phyloP scores from a whole-genome alignment of 2,888 invertebrate genomes.

The Ephialtes manifestator region DNA sequence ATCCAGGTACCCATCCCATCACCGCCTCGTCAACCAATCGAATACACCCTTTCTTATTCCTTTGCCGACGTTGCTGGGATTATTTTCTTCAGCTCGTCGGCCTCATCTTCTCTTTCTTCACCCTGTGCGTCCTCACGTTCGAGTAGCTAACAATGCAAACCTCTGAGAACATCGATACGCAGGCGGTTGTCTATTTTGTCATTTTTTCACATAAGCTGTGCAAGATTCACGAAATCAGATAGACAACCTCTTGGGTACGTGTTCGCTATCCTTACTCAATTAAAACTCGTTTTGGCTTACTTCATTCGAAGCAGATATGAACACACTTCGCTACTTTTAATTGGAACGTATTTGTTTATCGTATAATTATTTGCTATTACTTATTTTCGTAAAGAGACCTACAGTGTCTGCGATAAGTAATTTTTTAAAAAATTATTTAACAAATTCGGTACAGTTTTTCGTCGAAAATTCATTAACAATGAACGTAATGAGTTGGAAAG shows the following conservation, averaged over 20 bases:
- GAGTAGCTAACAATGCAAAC: constrained; percentile 23
- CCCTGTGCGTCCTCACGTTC: constrained; percentile 43
- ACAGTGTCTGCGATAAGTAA: background rate
- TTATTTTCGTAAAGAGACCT: background rate
- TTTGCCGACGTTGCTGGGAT: constrained; percentile 67
- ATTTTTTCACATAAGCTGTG: background rate
- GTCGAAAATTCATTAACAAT: background rate
- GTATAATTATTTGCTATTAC: background rate
- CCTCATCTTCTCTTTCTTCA: constrained; percentile 65
- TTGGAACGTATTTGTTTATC: background rate
- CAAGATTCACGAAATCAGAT: background rate
- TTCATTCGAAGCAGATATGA: background rate
- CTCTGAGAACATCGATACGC: constrained; percentile 18
- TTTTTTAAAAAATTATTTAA: background rate
- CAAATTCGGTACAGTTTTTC: background rate
- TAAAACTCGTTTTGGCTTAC: constrained; percentile 39
- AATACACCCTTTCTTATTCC: constrained; percentile 29
- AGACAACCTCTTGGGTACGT: constrained; percentile 50
- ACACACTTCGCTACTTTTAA: background rate
- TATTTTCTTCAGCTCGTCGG: constrained; percentile 45
- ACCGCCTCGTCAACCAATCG: constrained; percentile 70
- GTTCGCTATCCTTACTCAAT: constrained; percentile 7
- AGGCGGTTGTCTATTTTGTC: constrained; percentile 43
- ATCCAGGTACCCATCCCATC: constrained; percentile 84
- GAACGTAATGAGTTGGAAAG: too few relatives aligned